These are phyloP conservation scores for Callospermophilus lateralis DNA, from an alignment of 2,113 vertebrate genomes.

Conservation along the genomic window DNA sequence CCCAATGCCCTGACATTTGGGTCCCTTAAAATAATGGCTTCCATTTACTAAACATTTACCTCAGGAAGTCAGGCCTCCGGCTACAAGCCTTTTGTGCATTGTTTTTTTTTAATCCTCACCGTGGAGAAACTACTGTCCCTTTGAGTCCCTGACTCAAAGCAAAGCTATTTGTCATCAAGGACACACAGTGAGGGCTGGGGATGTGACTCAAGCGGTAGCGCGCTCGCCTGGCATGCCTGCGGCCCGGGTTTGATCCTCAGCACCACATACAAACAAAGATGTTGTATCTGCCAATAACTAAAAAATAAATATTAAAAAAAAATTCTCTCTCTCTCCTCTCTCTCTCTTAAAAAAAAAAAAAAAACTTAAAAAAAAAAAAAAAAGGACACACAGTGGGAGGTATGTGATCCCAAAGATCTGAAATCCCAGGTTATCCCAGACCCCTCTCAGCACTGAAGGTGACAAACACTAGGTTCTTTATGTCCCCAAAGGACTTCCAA, in stretches of 20 bases:
- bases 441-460: not conserved
- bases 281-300: too few species aligned
- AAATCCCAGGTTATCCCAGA: slow-evolving; percentile 12
- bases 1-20: not conserved
- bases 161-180: not conserved
- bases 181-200: not conserved
- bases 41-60: not conserved
- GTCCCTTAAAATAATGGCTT: not conserved
- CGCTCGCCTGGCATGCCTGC: too few species aligned
- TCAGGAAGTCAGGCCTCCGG: not conserved
- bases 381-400: not conserved
- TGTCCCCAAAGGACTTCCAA: not conserved
- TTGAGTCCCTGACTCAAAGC: not conserved
- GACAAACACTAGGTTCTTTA: not conserved
- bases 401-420: slow-evolving; percentile 4
- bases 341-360: too few species aligned
- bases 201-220: too few species aligned
- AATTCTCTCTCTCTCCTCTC: too few species aligned
- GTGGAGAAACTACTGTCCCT: not conserved
- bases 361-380: too few species aligned
- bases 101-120: not conserved
- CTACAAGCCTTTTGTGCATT: not conserved
- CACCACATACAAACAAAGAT: too few species aligned
- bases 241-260: too few species aligned
- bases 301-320: too few species aligned